Base-by-base conservation (phyloP, 2,888 invertebrate species). In the Zhuqinia jingwanae region DNA sequence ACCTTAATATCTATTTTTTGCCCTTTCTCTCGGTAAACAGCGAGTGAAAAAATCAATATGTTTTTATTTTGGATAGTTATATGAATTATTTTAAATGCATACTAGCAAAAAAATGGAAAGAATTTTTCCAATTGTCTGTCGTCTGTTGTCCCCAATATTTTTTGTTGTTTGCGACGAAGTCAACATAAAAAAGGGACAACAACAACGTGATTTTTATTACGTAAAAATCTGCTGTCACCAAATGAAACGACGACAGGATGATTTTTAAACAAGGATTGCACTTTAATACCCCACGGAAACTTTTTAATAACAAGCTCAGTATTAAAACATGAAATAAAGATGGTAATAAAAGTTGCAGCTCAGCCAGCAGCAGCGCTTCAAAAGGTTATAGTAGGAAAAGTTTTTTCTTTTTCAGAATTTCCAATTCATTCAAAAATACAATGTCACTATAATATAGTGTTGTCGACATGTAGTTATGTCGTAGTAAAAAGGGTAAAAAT, bases 281-380 rank as follows among this genome's bases (percentile, higher is more conserved):
- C 25, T 13, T 15, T 3, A 65, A 65, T 5, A 58, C 17, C 17
- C 13, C 58, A 15, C 8, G n/a, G 42, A 20, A 42, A 11, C 42
- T 2, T 30, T 42, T n/a, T 42, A n/a, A n/a, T n/a, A n/a, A 42
- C 65, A 42, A 20, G 11, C 36, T 68, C 36, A n/a, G n/a, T n/a
- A n/a, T n/a, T n/a, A n/a, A n/a, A n/a, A n/a, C 13, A 17, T 50
- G 75, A 53, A 75, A 27, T 56, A 76, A 76, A 20, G 36, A 56
- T 56, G 36, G n/a, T n/a, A n/a, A n/a, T n/a, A 76, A 30, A 3
- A 2, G 17, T 13, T 13, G 36, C 17, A n/a, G 11, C 11, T 22
- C 17, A 17, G 8, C 42, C 2, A 65, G 30, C 2, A 73, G 47
- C 45, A 3, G 17, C 5, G 20, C 65, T 42, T 1, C 36, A 1